Evolutionary conservation across 2,888 invertebrate species (phyloP).

Genomic region (Odontocolon sp.): DNA sequence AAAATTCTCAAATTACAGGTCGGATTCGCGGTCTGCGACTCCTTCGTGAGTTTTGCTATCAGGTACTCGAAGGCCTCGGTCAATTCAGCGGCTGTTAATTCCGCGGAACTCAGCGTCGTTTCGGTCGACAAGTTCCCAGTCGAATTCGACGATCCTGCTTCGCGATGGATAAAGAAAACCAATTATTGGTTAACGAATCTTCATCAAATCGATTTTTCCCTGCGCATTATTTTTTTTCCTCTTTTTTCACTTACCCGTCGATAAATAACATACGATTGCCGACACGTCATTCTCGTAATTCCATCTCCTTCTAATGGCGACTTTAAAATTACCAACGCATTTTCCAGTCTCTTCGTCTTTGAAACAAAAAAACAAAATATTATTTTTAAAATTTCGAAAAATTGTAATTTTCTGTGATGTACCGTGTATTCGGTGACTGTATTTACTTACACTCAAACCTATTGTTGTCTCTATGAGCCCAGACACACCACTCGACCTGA

Average conservation of each 20-base stretch:
- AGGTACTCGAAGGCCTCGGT: constrained; percentile 83
- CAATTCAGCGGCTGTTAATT: constrained; percentile 81
- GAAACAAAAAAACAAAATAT: constrained; percentile 68
- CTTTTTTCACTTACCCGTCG: constrained; percentile 84
- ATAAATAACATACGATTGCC: constrained; percentile 92
- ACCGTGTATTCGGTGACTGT: background rate
- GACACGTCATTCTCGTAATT: constrained; percentile 94
- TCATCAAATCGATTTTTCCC: no score
- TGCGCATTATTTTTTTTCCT: background rate
- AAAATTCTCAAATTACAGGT: constrained; percentile 90
- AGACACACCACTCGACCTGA: constrained; percentile 95
- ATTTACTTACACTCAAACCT: constrained; percentile 90
- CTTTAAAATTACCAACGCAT: constrained; percentile 90
- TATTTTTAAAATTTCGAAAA: background rate
- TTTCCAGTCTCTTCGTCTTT: constrained; percentile 95
- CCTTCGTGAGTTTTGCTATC: constrained; percentile 83
- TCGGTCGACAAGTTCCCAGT: constrained; percentile 77
- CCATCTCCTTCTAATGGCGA: constrained; percentile 92
- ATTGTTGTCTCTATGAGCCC: constrained; percentile 94
- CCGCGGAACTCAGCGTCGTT: constrained; percentile 75
- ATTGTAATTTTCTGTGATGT: background rate
- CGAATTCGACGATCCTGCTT: constrained; percentile 78
- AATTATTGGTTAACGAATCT: background rate
- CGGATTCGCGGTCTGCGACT: constrained; percentile 81
- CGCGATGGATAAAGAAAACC: no score